Conservation (phyloP, 2,113 vertebrate species). For the Melanerpes formicivorus region DNA sequence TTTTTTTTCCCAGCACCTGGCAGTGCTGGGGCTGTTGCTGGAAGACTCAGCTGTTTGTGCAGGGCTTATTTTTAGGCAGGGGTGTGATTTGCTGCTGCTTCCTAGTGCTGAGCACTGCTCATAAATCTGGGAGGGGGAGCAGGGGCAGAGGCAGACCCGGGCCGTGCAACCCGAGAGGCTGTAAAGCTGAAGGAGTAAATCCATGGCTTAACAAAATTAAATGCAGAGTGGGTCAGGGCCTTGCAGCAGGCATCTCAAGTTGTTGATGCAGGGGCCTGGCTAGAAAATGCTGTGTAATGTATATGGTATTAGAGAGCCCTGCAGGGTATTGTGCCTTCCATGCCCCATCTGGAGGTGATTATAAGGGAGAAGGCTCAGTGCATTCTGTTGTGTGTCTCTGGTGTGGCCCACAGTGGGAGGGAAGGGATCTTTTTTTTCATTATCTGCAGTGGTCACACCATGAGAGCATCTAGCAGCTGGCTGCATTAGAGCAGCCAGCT, state of each 20-base stretch:
- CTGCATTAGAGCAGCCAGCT: not conserved
- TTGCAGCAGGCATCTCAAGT: not conserved
- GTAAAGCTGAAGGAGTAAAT: not conserved
- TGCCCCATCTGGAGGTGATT: slow-evolving; percentile 6
- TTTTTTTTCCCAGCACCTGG: not conserved
- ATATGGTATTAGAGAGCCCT: not conserved
- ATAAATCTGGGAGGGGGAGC: not conserved
- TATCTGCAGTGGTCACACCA: rapidly evolving
- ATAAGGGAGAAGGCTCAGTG: not conserved
- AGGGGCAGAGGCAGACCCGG: not conserved
- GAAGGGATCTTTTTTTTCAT: not conserved
- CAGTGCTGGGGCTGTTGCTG: not conserved
- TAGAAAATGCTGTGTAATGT: not conserved
- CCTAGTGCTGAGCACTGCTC: not conserved
- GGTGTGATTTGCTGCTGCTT: not conserved
- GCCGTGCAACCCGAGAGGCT: not conserved
- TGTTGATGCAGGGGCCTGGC: not conserved
- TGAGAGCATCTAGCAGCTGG: not conserved
- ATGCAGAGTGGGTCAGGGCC: not conserved
- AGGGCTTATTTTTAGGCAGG: not conserved
- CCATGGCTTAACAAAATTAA: slow-evolving; percentile 17
- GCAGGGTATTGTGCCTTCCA: not conserved
- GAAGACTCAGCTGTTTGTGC: not conserved
- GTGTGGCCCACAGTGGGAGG: not conserved
- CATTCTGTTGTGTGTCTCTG: not conserved